Evolutionary conservation across 2,797 vertebrate genomes (phyloP), one percentile per base, ranked within the genome.

Genomic region (Phrynocephalus forsythii): DNA sequence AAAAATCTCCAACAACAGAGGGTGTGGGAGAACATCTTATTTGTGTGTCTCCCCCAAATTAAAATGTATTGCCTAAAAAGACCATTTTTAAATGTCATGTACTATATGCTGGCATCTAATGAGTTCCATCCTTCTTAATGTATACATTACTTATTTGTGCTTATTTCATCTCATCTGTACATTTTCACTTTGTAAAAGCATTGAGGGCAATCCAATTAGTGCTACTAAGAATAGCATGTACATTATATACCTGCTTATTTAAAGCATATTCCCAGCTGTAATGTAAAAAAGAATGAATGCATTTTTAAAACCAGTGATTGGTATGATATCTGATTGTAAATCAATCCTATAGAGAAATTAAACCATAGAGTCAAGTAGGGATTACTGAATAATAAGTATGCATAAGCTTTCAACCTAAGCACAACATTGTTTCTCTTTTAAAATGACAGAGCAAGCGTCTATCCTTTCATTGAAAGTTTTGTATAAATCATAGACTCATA

Each of bases 121-220:
- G 73, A 81, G 56, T 81, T 73, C 79, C 63, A 33, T n/a, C 44
- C 24, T 63, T 50, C 72, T 86, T 73, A 80, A 75, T 75, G 81
- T 73, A 66, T 48, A 81, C 38, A 44, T 44, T 44, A 44, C 38
- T 44, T 44, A 44, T 44, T 44, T 44, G 38, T 44, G 38, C 85
- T 66, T 28, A 81, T 82, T 73, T 86, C 66, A 75, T 73, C 56
- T 48, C 52, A 75, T 18, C 52, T 81, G 69, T 63, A 48, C 56
- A 81, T 73, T 86, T 86, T 86, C 81, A 86, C 78, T 86, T 86
- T 73, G 69, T 30, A 81, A 80, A 86, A 86, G 52, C 68, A 81
- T 10, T 50, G 52, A 79, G 79, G 79, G 44, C 79, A 86, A 50
- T 18, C 79, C 81, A 86, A 81, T 81, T 86, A 81, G 28, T 81